These are phyloP conservation scores for Vicugna pacos DNA, from an alignment of 2,113 vertebrate species.

Conservation along the genomic window DNA sequence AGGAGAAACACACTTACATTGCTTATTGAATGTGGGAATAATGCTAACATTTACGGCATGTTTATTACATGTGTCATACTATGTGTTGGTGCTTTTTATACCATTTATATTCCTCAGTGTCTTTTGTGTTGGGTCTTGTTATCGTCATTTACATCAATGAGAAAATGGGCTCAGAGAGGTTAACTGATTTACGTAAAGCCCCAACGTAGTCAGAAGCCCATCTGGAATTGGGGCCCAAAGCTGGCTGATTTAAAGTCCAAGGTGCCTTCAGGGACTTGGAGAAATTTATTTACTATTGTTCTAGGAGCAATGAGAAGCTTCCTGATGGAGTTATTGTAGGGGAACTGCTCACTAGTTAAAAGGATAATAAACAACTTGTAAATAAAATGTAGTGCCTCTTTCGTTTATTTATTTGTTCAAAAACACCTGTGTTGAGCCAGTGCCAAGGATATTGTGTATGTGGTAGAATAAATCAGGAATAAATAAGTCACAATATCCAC, in stretches of 20 bases:
- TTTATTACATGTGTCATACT: background rate
- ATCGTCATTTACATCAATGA: background rate
- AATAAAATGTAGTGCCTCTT: conserved; percentile 41
- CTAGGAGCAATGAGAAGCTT: background rate
- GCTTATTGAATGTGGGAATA: conserved; percentile 13
- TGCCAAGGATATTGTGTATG: background rate
- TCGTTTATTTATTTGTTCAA: conserved; percentile 42
- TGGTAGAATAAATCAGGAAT: background rate
- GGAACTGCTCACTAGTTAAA: conserved; percentile 51
- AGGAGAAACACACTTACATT: background rate
- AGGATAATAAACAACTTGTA: conserved; percentile 21
- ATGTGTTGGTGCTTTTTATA: background rate
- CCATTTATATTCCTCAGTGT: background rate
- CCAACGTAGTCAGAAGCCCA: background rate
- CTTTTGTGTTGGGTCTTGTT: background rate
- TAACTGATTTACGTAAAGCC: conserved; percentile 26
- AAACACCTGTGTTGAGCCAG: background rate
- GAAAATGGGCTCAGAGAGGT: background rate
- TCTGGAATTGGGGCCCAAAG: background rate
- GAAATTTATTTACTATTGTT: conserved; percentile 33
- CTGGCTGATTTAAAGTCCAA: background rate
- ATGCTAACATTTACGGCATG: background rate
- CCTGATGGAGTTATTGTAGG: background rate
- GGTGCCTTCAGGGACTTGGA: conserved; percentile 11
- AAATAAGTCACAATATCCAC: background rate